A percentile compares a stretch with the other conserved stretches of the same genome.
Evolutionary conservation across 2,113 vertebrate species (phyloP).

Genomic region (Psammodynastes pulverulentus): DNA sequence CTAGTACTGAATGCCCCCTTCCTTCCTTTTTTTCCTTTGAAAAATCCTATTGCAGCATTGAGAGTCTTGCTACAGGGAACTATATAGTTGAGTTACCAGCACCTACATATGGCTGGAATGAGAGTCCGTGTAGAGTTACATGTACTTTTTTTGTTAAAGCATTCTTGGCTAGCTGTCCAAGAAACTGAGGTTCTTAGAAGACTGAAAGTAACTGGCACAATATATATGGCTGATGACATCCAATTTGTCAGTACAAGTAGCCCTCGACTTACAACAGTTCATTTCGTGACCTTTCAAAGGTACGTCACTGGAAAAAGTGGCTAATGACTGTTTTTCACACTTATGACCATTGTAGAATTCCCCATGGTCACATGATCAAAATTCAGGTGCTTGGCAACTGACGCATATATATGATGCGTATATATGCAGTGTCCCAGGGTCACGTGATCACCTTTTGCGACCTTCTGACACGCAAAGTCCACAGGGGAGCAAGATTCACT

Average conservation of each 20-base stretch:
- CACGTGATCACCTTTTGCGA: neutral
- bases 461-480: no score
- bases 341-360: neutral
- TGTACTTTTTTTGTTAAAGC: neutral
- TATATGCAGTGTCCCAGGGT: neutral
- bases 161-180: neutral
- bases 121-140: neutral
- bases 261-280: neutral
- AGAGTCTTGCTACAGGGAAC: neutral
- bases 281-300: neutral
- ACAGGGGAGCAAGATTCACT: no score
- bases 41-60: neutral
- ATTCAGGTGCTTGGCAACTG: neutral
- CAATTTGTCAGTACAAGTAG: neutral
- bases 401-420: rapidly evolving
- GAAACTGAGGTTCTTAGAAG: neutral
- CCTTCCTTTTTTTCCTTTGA: neutral
- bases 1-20: neutral
- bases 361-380: neutral
- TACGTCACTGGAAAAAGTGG: neutral
- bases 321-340: no score
- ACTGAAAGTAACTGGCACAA: neutral
- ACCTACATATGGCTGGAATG: neutral
- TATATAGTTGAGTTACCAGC: neutral
- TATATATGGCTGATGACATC: neutral